phyloP scores from a whole-genome alignment of 2,797 vertebrate species.

The Sebastes wilsoni region DNA sequence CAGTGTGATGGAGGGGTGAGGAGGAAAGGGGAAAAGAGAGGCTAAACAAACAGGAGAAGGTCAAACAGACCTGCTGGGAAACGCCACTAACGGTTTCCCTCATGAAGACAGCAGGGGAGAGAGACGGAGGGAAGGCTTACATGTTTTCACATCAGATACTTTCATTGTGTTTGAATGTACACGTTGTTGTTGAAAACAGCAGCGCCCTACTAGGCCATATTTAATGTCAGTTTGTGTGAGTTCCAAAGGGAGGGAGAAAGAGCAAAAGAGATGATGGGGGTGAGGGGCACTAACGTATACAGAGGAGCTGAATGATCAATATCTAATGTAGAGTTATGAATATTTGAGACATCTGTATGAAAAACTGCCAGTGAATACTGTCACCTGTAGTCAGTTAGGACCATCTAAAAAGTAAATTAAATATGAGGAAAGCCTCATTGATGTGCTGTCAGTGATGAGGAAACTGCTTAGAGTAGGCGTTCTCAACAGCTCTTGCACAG shows the following conservation, averaged over 20 bases:
- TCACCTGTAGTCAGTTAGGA: background rate
- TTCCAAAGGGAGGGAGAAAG: background rate
- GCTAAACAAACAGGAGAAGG: slow-evolving; percentile 60
- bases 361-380: background rate
- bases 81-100: slow-evolving; percentile 54
- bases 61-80: slow-evolving; percentile 63
- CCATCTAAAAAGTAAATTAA: background rate
- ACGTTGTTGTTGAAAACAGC: slow-evolving; percentile 5
- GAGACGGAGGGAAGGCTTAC: background rate
- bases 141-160: slow-evolving; percentile 37
- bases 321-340: background rate
- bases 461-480: background rate
- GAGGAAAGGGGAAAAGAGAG: slow-evolving; percentile 18
- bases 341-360: slow-evolving; percentile 3
- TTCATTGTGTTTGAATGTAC: slow-evolving; percentile 18
- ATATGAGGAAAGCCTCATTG: background rate
- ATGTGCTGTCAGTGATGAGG: background rate
- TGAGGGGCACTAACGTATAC: background rate
- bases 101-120: slow-evolving; percentile 32
- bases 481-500: background rate
- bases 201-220: background rate
- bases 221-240: background rate
- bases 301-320: slow-evolving; percentile 15
- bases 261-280: background rate
- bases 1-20: slow-evolving; percentile 17